Evolutionary conservation across 2,888 invertebrate species (phyloP), one percentile per base, ranked within the genome.

Genomic region (Ceramica pisi): DNA sequence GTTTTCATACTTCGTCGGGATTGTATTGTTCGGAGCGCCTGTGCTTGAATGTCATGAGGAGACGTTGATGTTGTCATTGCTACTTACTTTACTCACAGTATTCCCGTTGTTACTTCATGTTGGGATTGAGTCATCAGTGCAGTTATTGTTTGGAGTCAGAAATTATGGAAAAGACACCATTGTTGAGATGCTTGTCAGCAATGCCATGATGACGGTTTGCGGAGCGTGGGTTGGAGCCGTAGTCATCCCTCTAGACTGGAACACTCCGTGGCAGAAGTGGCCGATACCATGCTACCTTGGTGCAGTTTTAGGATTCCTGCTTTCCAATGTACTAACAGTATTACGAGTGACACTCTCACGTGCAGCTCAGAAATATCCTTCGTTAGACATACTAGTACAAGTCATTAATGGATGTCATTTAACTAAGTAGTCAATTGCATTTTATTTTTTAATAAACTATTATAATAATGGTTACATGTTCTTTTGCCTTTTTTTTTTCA

Each of bases 191-290:
- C 92, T 97, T 61, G 96, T 97, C 67, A 94, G 95, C 53, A 97
- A 96, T 84, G 94, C 97, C 8, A 88, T 96, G 69, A 87, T 96
- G 67, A 97, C 97, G 0, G 89, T 98, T 16, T 91, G 98, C 46
- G 98, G 98, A 5, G 97, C 98, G 8, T 99, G 98, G 98, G 88
- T 98, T 2, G 98, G 98, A 9, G 98, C 98, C 5, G 96, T 98
- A 70, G 97, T 98, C 1, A 98, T 99, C 81, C 99, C 99, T 0
- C 94, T 99, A 46, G 99, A 99, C 91, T 99, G 99, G 99, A 98
- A 98, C 91, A 96, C 97, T 61, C 98, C 98, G 0, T 99, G 98
- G 98, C 99, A 99, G 95, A 97, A 94, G 72, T 98, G 98, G 98
- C 98, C 98, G 0, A 97, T 97, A 82, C 97, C 98, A 0, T 98